Conservation (phyloP, 2,113 vertebrate genomes). For the Myotis brandtii region DNA sequence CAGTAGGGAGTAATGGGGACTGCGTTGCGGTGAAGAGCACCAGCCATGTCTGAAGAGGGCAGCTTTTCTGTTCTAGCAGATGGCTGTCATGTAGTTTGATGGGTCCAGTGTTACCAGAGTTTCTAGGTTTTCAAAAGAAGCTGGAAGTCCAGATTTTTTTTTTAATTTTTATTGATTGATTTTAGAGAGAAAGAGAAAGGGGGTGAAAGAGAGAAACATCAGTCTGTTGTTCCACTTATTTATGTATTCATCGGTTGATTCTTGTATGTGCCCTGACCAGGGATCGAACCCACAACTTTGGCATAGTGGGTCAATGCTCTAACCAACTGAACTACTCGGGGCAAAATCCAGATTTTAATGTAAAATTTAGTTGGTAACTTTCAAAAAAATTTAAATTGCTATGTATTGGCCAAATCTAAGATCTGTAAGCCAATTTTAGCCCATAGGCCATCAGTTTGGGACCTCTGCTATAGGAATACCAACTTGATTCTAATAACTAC, state of each 20-base stretch:
- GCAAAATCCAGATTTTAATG: conserved; percentile 27
- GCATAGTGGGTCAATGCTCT: not conserved
- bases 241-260: not conserved
- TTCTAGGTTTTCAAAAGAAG: not conserved
- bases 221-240: not conserved
- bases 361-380: not conserved
- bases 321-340: not conserved
- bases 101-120: not conserved
- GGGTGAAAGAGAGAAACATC: not conserved
- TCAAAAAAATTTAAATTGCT: not conserved
- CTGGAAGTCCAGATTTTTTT: conserved; percentile 9
- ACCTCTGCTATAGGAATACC: not conserved
- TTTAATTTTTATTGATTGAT: not conserved
- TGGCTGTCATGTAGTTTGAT: not conserved
- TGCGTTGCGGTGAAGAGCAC: not conserved
- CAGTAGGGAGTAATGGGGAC: not conserved
- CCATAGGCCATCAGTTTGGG: not conserved
- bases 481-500: not conserved
- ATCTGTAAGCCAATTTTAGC: not conserved
- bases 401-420: not conserved
- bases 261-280: not conserved
- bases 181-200: not conserved
- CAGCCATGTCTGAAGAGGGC: no score
- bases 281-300: not conserved
- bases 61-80: not conserved